Conservation (phyloP, 1,140 invertebrate genomes). For the Cydia splendana region DNA sequence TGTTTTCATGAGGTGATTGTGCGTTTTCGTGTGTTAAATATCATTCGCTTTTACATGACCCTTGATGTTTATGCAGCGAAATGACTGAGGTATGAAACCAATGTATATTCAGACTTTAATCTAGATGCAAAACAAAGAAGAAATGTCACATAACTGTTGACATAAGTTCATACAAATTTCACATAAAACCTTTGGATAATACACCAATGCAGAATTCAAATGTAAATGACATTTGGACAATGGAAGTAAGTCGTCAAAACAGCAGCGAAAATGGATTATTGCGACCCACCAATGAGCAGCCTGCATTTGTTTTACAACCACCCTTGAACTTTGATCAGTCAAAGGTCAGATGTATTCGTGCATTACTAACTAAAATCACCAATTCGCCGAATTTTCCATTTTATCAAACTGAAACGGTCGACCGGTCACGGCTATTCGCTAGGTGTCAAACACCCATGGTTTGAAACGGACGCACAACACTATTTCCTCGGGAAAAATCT, state of each 20-base stretch:
- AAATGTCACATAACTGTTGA: not conserved
- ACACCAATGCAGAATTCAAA: not conserved
- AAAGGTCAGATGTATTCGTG: not conserved
- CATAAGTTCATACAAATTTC: not conserved
- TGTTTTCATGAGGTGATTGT: not conserved
- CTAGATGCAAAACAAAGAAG: not conserved
- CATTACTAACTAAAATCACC: not conserved
- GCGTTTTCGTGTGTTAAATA: not conserved
- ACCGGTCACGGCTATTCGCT: not conserved
- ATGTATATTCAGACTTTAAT: not conserved
- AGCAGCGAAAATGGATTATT: not conserved
- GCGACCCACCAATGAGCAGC: not conserved
- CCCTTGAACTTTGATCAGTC: slow-evolving; percentile 4
- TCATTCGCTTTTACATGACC: not conserved
- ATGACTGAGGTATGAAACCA: not conserved
- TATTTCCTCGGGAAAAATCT: slow-evolving; percentile 18
- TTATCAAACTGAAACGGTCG: not conserved
- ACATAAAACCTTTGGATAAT: not conserved
- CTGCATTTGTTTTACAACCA: not conserved
- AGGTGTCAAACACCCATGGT: slow-evolving; percentile 21
- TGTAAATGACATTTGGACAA: not conserved
- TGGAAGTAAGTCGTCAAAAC: not conserved
- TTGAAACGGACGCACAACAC: slow-evolving; percentile 18
- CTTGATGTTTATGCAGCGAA: not conserved
- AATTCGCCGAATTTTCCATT: not conserved